Conservation (phyloP, 1,140 invertebrate genomes). For the Camponotus vicinus region DNA sequence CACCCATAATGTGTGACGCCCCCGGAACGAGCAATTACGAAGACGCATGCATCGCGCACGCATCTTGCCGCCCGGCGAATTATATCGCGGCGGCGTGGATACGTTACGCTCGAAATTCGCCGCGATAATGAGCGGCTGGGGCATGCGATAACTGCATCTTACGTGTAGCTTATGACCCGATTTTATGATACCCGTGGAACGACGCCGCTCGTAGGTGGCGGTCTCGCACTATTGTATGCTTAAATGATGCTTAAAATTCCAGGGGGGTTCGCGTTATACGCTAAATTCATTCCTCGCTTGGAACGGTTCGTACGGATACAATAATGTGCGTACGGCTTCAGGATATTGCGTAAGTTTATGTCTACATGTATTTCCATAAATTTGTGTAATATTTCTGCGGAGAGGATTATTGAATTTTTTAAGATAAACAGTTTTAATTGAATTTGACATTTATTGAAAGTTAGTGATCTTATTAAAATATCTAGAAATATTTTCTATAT, state of each 20-base stretch:
- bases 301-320: background rate
- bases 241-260: constrained; percentile 57
- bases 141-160: constrained; percentile 72
- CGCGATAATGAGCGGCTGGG: constrained; percentile 65
- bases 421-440: background rate
- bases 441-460: background rate
- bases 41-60: constrained; percentile 65
- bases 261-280: background rate
- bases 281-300: constrained; percentile 18
- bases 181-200: constrained; percentile 61
- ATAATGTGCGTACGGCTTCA: background rate
- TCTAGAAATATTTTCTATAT: background rate
- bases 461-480: background rate
- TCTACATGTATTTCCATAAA: background rate
- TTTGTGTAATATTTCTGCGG: background rate
- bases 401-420: background rate
- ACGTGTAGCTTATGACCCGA: constrained; percentile 71
- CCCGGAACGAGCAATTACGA: constrained; percentile 73
- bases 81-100: constrained; percentile 69
- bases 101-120: constrained; percentile 73
- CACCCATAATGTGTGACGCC: constrained; percentile 69
- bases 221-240: constrained; percentile 67
- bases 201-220: constrained; percentile 67
- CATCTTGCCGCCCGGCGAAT: constrained; percentile 60
- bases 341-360: background rate